Base-by-base conservation (phyloP, 1,140 invertebrate genomes). In the Drusus annulatus region DNA sequence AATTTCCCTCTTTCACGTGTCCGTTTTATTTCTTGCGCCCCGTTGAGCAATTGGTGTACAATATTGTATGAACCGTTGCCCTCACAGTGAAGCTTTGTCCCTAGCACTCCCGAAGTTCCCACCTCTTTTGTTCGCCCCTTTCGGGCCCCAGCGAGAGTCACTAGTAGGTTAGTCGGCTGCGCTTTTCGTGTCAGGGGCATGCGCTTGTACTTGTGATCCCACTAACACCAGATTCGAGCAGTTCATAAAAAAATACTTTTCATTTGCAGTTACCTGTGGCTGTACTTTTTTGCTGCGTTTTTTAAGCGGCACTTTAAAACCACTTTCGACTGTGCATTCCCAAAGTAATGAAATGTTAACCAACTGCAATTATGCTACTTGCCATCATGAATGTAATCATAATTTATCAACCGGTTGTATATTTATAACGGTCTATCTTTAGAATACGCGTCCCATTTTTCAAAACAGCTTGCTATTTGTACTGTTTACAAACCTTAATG, bases 101-200 rank as follows among this genome's bases (percentile, higher is more conserved):
- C 36, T 45, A 45, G 36, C 36, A 45, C 36, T 45, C 36, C 23
- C 60, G 21, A 65, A 36, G 50, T 78, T 78, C 60, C 58, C 45
- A 8, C 13, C 50, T 78, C 60, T 54, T 63, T n/a, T 19, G 23
- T 78, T 78, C 23, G 28, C 31, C 28, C 31, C 76, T 36, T 31
- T 68, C 73, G 65, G 58, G 79, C 58, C 45, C 74, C 17, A 51
- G 68, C 63, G 21, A 62, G 28, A 50, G 58, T 79, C 17, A 50
- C 36, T 19, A 54, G 62, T 73, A 68, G 79, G 79, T 80, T 80
- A 80, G 79, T 80, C 51, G 79, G 79, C 52, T 73, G 31, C 28
- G 68, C 31, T 54, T 75, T 80, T 76, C 28, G 51, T 74, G 79
- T 80, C 79, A 80, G 73, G 79, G 78, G 78, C 78, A 71, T 51